Evolutionary conservation across 2,113 vertebrate species (phyloP), one percentile per base, ranked within the genome.

Genomic region (Pleuronectes platessa): DNA sequence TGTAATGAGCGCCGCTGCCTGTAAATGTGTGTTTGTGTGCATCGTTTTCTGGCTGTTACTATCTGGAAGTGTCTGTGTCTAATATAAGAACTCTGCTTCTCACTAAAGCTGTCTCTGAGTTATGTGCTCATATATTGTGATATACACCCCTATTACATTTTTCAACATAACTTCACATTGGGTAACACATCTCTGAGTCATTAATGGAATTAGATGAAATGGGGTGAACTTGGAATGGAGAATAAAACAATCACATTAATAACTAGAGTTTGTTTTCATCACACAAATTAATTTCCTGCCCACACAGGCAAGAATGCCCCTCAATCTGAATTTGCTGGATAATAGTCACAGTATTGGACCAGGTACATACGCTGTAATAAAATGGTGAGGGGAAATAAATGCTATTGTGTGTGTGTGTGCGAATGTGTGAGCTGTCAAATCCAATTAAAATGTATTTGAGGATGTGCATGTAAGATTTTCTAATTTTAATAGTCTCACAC

Each of bases 231-330:
- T 68, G 74, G 64, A 79, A 47, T 40, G 60, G 71, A 27, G 20
- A 68, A 70, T 77, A 76, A 81, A 90, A 82, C 69, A 80, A 74
- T 86, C 85, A 84, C 78, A 90, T 88, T 92, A 87, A 90, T 90
- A 91, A 90, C 69, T 84, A 60, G 54, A 69, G 71, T 87, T 87
- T 88, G 74, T 81, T 88, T 90, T 85, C 74, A 87, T 82, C 75
- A 66, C 55, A 62, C 56, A 81, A 89, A 89, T 81, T 84, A 67
- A 89, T 89, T 83, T 81, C 66, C 60, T 77, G 58, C 61, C 61
- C 59, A 70, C 56, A 68, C 47, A 56, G 49, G 63, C 76, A 40
- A 47, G 80, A 23, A 82, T 65, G 67, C 51, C 71, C 45, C 71
- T 68, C 58, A 71, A 86, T 86, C 45, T 75, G 63, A 73, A 86